Evolutionary conservation across 2,888 invertebrate genomes (phyloP).

Genomic region (Stenchaetothrips biformis): DNA sequence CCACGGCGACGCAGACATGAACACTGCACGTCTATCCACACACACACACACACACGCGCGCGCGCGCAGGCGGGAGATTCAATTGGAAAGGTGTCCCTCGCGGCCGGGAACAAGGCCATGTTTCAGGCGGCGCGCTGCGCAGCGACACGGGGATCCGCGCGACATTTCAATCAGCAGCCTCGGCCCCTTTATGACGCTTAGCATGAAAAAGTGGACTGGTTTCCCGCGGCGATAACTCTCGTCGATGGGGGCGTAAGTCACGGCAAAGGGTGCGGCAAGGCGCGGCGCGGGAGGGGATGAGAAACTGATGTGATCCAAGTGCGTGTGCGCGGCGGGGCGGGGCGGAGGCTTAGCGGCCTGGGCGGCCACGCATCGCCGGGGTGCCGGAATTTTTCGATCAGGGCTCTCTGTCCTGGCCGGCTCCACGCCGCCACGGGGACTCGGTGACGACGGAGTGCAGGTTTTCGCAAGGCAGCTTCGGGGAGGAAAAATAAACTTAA

Average conservation of each 20-base stretch:
- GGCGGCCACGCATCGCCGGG: not conserved
- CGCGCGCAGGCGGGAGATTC: not conserved
- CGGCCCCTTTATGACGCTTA: slow-evolving; percentile 10
- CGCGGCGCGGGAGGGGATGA: not conserved
- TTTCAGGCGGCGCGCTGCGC: not conserved
- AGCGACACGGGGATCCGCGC: not conserved
- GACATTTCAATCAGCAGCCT: not conserved
- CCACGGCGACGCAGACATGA: no score
- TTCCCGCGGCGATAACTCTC: slow-evolving; percentile 8
- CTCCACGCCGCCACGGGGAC: not conserved
- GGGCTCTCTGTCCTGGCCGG: not conserved
- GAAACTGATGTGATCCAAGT: no score
- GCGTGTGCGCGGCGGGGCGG: no score
- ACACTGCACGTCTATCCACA: no score
- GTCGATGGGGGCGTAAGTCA: slow-evolving; percentile 14
- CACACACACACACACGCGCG: no score
- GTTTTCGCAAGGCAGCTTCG: not conserved
- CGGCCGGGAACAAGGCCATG: not conserved
- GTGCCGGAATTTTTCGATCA: slow-evolving; percentile 9
- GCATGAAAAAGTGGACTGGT: slow-evolving; percentile 24
- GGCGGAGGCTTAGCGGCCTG: no score
- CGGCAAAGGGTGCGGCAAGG: not conserved
- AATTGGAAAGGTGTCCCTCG: not conserved
- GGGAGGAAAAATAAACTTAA: not conserved
- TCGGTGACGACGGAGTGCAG: not conserved